A percentile compares a stretch with the other conserved stretches of the same genome.
These are phyloP conservation scores for Alsophila aescularia DNA, from an alignment of 2,888 invertebrate species.

Conservation along the genomic window DNA sequence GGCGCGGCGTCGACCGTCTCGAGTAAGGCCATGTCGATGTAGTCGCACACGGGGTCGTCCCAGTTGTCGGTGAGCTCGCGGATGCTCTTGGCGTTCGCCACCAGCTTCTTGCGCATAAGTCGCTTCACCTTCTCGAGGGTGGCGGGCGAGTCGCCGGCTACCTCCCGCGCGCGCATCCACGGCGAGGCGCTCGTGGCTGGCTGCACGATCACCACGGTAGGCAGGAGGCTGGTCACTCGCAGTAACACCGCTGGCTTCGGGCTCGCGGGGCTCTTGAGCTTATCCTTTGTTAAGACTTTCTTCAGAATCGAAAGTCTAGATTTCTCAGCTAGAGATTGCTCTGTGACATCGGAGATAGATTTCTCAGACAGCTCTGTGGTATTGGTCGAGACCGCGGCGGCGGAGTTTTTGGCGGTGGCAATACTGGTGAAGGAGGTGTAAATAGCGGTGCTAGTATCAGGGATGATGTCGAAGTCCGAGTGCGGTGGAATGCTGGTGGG, in stretches of 20 bases:
- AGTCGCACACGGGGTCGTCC: slow-evolving; percentile 74
- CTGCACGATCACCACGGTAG: slow-evolving; percentile 69
- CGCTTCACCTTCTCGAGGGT: slow-evolving; percentile 58
- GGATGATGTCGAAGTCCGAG: no score
- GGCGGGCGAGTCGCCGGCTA: slow-evolving; percentile 56
- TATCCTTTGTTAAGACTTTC: slow-evolving; percentile 65
- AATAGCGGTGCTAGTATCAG: no score
- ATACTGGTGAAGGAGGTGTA: no score
- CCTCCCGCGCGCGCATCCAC: slow-evolving; percentile 48
- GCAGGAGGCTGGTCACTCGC: slow-evolving; percentile 60
- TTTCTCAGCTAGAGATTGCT: slow-evolving; percentile 65
- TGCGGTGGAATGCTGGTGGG: no score
- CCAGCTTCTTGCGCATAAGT: slow-evolving; percentile 67
- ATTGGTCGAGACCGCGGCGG: neutral
- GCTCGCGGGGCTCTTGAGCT: slow-evolving; percentile 39
- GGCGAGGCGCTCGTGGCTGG: slow-evolving; percentile 47
- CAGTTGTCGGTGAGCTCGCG: slow-evolving; percentile 72
- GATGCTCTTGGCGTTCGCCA: slow-evolving; percentile 59
- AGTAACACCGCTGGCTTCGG: slow-evolving; percentile 71
- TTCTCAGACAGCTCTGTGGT: neutral
- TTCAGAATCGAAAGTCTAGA: slow-evolving; percentile 71
- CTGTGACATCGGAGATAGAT: slow-evolving; percentile 15
- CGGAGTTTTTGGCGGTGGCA: no score
- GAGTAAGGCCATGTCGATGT: slow-evolving; percentile 60
- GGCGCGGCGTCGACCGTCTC: neutral